Evolutionary conservation across 1,140 invertebrate species (phyloP).

Genomic region (Drosophila cardini): DNA sequence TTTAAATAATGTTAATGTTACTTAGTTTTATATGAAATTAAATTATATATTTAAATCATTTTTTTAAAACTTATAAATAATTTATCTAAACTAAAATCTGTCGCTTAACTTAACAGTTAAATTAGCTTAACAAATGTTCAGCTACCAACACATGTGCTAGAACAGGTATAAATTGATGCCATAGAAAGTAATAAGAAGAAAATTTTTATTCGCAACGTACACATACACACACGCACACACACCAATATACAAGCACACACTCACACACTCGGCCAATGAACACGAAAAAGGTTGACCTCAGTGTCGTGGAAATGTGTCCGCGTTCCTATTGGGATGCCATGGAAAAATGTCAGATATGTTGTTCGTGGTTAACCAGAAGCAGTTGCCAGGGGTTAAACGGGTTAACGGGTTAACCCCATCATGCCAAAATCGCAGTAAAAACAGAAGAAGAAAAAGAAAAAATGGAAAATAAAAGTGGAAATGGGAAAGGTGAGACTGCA

Average conservation of each 20-base stretch:
- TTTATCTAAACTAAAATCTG: no score
- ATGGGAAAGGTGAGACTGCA: slow-evolving; percentile 33
- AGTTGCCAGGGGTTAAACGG: slow-evolving; percentile 77
- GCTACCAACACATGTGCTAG: neutral
- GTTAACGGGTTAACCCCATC: slow-evolving; percentile 55
- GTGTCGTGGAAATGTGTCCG: slow-evolving; percentile 75
- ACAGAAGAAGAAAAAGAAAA: slow-evolving; percentile 26
- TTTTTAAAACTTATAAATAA: neutral
- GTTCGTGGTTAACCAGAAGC: slow-evolving; percentile 75
- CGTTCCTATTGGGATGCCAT: slow-evolving; percentile 29
- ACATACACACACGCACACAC: neutral
- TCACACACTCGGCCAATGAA: slow-evolving; percentile 58
- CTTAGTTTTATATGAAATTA: no score
- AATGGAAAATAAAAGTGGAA: slow-evolving; percentile 18
- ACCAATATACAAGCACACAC: no score
- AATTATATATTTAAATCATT: no score
- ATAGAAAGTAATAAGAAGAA: slow-evolving; percentile 6
- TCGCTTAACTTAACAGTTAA: neutral
- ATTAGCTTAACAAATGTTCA: slow-evolving; percentile 4
- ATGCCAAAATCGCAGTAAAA: slow-evolving; percentile 53
- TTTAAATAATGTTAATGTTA: no score
- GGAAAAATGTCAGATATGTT: slow-evolving; percentile 68
- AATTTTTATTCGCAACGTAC: no score
- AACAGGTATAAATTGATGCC: neutral
- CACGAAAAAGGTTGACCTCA: slow-evolving; percentile 80